Evolutionary conservation across 1,140 invertebrate species (phyloP), one percentile per base, ranked within the genome.

Genomic region (Heterodera carotae): DNA sequence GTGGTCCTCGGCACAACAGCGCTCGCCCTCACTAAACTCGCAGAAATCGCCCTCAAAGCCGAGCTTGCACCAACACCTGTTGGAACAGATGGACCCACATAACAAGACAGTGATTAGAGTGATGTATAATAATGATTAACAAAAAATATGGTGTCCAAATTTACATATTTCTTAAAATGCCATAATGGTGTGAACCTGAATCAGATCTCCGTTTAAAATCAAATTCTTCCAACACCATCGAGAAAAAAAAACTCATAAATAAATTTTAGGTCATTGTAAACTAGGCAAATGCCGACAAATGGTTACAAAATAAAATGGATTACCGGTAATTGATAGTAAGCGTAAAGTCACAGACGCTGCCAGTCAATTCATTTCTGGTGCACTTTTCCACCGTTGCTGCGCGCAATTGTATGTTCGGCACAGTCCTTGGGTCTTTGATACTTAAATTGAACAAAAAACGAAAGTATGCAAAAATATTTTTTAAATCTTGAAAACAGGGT

Each of bases 61-160:
- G 34, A 18, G 27, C 73, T 77, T 71, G 62, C 80, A 81, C 80
- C 80, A 81, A 74, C 80, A 81, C 66, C 81, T 81, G 31, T 33
- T 27, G 60, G n/a, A n/a, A n/a, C n/a, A n/a, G n/a, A n/a, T n/a
- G n/a, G n/a, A n/a, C n/a, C n/a, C n/a, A n/a, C n/a, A n/a, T n/a
- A n/a, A n/a, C n/a, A n/a, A n/a, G n/a, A n/a, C n/a, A n/a, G n/a
- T n/a, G n/a, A n/a, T n/a, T n/a, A n/a, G n/a, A n/a, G n/a, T n/a
- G n/a, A n/a, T n/a, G n/a, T n/a, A n/a, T n/a, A n/a, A n/a, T n/a
- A n/a, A n/a, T n/a, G n/a, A n/a, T n/a, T n/a, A n/a, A n/a, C n/a
- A n/a, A n/a, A n/a, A n/a, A n/a, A n/a, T n/a, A n/a, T n/a, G n/a
- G n/a, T n/a, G n/a, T n/a, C n/a, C n/a, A n/a, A n/a, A n/a, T n/a